Conservation (phyloP, 2,113 vertebrate species). For the Axis porcinus region DNA sequence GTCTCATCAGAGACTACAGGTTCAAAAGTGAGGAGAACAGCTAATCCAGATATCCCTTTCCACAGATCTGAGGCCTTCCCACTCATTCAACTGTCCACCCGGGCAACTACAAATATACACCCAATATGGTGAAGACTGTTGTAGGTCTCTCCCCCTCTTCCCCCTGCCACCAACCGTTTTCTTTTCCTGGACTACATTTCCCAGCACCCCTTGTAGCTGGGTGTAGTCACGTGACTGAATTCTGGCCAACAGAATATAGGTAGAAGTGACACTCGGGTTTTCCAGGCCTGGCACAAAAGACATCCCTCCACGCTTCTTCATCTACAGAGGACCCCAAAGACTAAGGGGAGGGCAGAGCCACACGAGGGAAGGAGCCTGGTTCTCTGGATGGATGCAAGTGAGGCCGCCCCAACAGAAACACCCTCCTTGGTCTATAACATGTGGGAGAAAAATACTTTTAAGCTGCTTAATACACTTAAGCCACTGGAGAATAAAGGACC, state of each 20-base stretch:
- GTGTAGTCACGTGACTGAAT: not conserved
- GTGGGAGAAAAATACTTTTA: not conserved
- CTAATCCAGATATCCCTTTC: not conserved
- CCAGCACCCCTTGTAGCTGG: not conserved
- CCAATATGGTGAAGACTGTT: rapidly evolving
- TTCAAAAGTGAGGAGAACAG: not conserved
- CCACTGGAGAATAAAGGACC: not conserved
- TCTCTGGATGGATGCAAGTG: not conserved
- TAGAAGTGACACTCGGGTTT: rapidly evolving
- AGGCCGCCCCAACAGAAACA: not conserved
- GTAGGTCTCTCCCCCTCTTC: too few relatives aligned
- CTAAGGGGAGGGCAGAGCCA: not conserved
- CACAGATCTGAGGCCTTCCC: not conserved
- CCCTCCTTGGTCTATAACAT: not conserved
- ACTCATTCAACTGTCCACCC: rapidly evolving
- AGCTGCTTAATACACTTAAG: not conserved
- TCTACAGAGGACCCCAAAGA: not conserved
- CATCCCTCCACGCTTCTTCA: not conserved
- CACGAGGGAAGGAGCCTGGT: not conserved
- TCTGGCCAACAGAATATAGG: not conserved
- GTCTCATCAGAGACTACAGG: not conserved
- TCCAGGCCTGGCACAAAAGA: not conserved
- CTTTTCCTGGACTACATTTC: not conserved
- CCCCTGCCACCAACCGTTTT: rapidly evolving
- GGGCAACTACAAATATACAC: not conserved